Evolutionary conservation across 2,888 invertebrate species (phyloP).

Genomic region (Scelioninae gen. 1): DNA sequence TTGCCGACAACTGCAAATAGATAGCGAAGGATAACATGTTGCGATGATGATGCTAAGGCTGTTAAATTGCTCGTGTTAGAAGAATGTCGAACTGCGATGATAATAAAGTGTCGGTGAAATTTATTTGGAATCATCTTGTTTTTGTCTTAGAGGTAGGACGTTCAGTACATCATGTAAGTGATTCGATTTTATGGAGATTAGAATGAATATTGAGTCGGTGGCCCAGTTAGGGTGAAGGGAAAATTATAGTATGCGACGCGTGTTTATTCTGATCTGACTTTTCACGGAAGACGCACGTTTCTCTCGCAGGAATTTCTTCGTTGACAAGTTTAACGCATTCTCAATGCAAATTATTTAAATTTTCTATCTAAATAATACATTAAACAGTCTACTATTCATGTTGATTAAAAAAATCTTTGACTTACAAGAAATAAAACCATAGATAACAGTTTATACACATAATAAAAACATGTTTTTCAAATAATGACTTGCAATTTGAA

Average conservation of each 20-base stretch:
- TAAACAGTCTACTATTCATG: no score
- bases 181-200: slow-evolving; percentile 38
- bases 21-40: slow-evolving; percentile 21
- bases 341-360: background rate
- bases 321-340: background rate
- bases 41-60: slow-evolving; percentile 27
- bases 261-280: slow-evolving; percentile 11
- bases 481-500: no score
- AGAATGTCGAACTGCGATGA: background rate
- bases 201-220: slow-evolving; percentile 22
- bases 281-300: background rate
- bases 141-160: slow-evolving; percentile 17
- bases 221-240: slow-evolving; percentile 5
- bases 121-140: slow-evolving; percentile 16
- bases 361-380: no score
- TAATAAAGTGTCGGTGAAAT: slow-evolving; percentile 7
- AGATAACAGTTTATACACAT: no score
- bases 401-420: no score
- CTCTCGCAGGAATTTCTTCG: background rate
- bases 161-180: slow-evolving; percentile 10
- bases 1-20: slow-evolving; percentile 67
- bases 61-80: slow-evolving; percentile 16
- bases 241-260: slow-evolving; percentile 18
- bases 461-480: no score
- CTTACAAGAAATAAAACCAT: no score